phyloP scores from a whole-genome alignment of 2,113 vertebrate genomes.

The Corythoichthys intestinalis region DNA sequence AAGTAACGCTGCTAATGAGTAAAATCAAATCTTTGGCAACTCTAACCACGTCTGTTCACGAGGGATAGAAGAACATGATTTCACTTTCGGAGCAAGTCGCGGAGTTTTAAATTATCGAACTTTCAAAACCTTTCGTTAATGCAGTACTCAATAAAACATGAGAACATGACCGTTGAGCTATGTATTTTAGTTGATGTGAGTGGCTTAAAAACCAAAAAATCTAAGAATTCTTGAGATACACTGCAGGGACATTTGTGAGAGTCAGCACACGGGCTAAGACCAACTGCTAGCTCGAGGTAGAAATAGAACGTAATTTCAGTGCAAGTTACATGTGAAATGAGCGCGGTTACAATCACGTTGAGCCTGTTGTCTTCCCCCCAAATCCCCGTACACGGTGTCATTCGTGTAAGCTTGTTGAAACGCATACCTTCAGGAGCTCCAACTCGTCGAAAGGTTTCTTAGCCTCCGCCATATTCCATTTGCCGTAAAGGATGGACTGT shows the following conservation, averaged over 20 bases:
- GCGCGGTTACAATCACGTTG: background rate
- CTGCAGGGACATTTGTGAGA: conserved; percentile 1
- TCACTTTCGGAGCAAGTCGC: background rate
- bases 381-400: conserved; percentile 10
- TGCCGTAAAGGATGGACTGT: conserved; percentile 59
- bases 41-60: too few relatives aligned
- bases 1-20: too few relatives aligned
- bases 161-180: background rate
- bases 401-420: background rate
- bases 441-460: conserved; percentile 52
- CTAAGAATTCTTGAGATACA: background rate
- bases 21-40: too few relatives aligned
- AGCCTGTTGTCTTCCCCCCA: background rate
- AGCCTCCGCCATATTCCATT: conserved; percentile 74
- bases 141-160: too few relatives aligned
- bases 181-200: background rate
- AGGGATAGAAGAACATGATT: background rate
- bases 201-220: background rate
- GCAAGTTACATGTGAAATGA: background rate
- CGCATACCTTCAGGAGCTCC: conserved; percentile 69
- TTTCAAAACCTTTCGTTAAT: background rate
- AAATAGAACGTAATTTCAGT: conserved; percentile 1
- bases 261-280: conserved; percentile 38
- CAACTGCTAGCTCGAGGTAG: conserved; percentile 21
- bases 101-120: background rate